Evolutionary conservation across 2,797 vertebrate species (phyloP), one percentile per base, ranked within the genome.

Genomic region (Benthosema pterotum): DNA sequence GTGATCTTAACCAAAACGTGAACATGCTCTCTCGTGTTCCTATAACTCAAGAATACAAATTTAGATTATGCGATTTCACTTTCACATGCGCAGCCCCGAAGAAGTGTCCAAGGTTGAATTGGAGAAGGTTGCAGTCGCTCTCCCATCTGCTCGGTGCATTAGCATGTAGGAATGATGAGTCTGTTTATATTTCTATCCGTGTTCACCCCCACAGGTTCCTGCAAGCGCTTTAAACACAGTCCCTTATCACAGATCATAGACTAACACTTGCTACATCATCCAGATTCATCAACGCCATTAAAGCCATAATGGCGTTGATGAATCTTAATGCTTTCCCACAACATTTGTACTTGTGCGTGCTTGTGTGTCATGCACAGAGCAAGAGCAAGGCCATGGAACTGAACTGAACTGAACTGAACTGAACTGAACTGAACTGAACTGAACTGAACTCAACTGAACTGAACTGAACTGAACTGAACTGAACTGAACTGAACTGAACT

Each of bases 311-410:
- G 59, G 53, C 60, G 51, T 48, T 63, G 43, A 60, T 62, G 53
- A 45, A 43, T 5, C 4, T 84, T 79, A 38, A n/a, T 16, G 57
- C 46, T 18, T 25, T 46, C 60, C 63, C 50, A 69, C 46, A 61
- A 71, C 58, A 65, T n/a, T n/a, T n/a, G n/a, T n/a, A n/a, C n/a
- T n/a, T n/a, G n/a, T 25, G 22, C 3, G 22, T 25, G 22, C 22
- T 3, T 25, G 22, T 5, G 22, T 25, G 22, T 5, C 22, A 25
- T 25, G 22, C 22, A n/a, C n/a, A n/a, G n/a, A n/a, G n/a, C n/a
- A 5, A 25, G 22, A 25, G 22, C 22, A 25, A 25, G 22, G 22
- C 22, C 22, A 25, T 3, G 22, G 22, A 3, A 25, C 22, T 25
- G 22, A 25, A 25, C 22, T 25, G 69, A 69, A n/a, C n/a, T n/a